These are phyloP conservation scores for Craniophora ligustri DNA, from an alignment of 2,888 invertebrate species.

Conservation along the genomic window DNA sequence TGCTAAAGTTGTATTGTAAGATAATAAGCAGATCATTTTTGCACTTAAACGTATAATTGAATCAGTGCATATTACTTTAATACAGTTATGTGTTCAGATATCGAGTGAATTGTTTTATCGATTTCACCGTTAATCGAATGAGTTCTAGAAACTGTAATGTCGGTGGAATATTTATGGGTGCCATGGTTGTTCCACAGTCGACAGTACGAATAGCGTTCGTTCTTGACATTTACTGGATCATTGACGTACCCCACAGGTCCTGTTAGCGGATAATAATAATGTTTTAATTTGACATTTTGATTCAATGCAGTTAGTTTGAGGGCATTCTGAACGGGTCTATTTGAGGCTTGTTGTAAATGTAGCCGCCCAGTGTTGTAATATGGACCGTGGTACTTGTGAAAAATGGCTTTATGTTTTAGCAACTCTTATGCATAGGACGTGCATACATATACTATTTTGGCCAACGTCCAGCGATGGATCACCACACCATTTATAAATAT, in stretches of 20 bases:
- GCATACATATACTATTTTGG: too few species aligned
- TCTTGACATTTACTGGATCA: constrained; percentile 54
- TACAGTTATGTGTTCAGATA: constrained; percentile 43
- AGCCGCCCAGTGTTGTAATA: not conserved
- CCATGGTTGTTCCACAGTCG: constrained; percentile 41
- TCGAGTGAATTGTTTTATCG: constrained; percentile 48
- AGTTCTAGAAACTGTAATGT: constrained; percentile 46
- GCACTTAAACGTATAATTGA: constrained; percentile 40
- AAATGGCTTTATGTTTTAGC: not conserved
- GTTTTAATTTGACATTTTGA: constrained; percentile 55
- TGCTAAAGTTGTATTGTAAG: constrained; percentile 11
- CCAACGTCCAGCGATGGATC: too few species aligned
- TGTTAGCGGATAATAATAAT: constrained; percentile 50
- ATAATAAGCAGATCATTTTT: constrained; percentile 30
- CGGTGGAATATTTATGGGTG: constrained; percentile 47
- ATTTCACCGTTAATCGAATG: constrained; percentile 51
- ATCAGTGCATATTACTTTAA: constrained; percentile 36
- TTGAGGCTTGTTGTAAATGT: constrained; percentile 21
- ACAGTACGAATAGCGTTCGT: constrained; percentile 47
- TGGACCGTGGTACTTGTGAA: not conserved
- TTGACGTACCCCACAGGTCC: constrained; percentile 41
- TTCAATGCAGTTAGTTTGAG: constrained; percentile 43
- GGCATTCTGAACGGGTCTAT: constrained; percentile 36
- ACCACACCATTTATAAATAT: too few species aligned
- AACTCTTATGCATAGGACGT: not conserved